A percentile compares a stretch with the other conserved stretches of the same genome.
These are phyloP conservation scores for Neopelma chrysocephalum DNA, from an alignment of 2,797 vertebrate genomes.

Conservation along the genomic window DNA sequence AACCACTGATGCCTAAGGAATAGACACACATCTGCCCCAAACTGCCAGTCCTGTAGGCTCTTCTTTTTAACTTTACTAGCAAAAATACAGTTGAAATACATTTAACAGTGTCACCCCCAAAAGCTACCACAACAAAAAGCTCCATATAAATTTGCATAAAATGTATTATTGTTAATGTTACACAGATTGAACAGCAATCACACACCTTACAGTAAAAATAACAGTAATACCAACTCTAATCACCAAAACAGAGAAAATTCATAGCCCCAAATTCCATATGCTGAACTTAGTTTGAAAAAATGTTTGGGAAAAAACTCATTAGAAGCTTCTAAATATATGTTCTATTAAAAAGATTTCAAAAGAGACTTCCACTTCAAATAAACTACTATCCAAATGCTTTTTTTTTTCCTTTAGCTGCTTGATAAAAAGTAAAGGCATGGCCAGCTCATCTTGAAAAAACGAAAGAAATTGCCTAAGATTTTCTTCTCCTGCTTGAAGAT, in stretches of 20 bases:
- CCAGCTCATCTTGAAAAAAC: background rate
- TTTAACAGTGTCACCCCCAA: background rate
- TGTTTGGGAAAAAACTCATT: background rate
- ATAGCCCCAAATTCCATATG: background rate
- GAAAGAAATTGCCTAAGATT: background rate
- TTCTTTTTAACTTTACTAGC: constrained; percentile 67
- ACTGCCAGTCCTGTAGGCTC: constrained; percentile 71
- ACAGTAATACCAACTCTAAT: background rate
- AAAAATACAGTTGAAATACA: constrained; percentile 38
- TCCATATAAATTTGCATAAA: background rate
- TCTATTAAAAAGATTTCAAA: background rate
- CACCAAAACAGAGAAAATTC: background rate
- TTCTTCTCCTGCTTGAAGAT: background rate
- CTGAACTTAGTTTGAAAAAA: background rate
- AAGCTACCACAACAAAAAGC: background rate
- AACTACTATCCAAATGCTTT: background rate
- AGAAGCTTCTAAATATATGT: background rate
- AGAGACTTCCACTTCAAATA: background rate
- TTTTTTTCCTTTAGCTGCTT: background rate
- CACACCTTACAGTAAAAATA: background rate
- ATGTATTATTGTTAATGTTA: background rate
- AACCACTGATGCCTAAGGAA: constrained; percentile 73
- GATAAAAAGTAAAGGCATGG: background rate
- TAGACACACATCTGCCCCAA: constrained; percentile 73
- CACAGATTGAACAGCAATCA: background rate